A percentile compares a stretch with the other conserved stretches of the same genome.
phyloP scores from a whole-genome alignment of 1,140 invertebrate species.

The Tetranychus cinnabarinus region DNA sequence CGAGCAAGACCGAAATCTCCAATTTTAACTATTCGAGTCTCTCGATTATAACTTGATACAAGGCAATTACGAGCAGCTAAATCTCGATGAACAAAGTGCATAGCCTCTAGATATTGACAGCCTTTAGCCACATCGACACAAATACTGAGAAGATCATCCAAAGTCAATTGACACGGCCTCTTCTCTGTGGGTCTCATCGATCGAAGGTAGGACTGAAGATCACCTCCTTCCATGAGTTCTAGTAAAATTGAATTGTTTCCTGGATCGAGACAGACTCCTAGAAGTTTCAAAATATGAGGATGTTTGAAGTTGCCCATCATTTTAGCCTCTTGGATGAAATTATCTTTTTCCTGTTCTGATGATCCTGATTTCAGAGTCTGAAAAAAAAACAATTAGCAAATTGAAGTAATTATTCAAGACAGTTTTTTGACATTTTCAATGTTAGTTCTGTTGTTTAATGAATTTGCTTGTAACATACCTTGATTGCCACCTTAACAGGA shows the following conservation, averaged over 20 bases:
- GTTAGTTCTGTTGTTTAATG: neutral
- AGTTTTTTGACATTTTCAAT: neutral
- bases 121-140: constrained; percentile 82
- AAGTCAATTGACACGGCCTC: constrained; percentile 25
- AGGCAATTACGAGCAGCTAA: constrained; percentile 79
- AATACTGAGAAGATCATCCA: constrained; percentile 66
- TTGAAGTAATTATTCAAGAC: neutral
- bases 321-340: constrained; percentile 87
- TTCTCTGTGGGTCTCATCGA: neutral
- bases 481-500: neutral
- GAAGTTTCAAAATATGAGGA: constrained; percentile 68
- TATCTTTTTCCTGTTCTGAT: constrained; percentile 61
- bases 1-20: constrained; percentile 95
- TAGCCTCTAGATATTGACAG: constrained; percentile 69
- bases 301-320: constrained; percentile 94
- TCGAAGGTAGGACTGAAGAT: constrained; percentile 67
- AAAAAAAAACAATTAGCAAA: constrained; percentile 12
- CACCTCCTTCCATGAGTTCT: constrained; percentile 90
- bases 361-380: constrained; percentile 73
- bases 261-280: constrained; percentile 80
- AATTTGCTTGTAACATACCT: neutral
- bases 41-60: constrained; percentile 42
- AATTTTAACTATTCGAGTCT: constrained; percentile 57
- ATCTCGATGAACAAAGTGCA: constrained; percentile 85
- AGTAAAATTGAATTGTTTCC: constrained; percentile 78